Evolutionary conservation across 2,797 vertebrate species (phyloP).

Genomic region (Taenioides sp.): DNA sequence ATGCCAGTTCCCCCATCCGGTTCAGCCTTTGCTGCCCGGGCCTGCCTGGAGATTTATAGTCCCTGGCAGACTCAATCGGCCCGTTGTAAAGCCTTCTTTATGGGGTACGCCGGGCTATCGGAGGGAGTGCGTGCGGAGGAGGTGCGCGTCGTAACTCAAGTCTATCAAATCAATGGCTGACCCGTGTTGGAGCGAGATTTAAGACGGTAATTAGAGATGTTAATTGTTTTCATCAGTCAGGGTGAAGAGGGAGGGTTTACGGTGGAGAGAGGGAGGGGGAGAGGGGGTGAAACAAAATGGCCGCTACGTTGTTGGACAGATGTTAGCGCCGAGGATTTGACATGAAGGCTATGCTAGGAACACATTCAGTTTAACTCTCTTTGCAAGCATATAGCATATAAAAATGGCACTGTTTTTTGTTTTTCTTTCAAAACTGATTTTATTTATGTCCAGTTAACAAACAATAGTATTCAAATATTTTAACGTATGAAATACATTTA

Average conservation of each 20-base stretch:
- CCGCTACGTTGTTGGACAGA: conserved; percentile 26
- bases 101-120: conserved; percentile 53
- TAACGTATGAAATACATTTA: too few relatives aligned
- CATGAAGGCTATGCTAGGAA: too few relatives aligned
- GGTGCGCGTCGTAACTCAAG: conserved; percentile 68
- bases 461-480: too few relatives aligned
- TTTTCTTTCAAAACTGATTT: too few relatives aligned
- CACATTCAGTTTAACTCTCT: not conserved
- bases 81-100: conserved; percentile 70
- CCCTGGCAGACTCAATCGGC: conserved; percentile 61
- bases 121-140: conserved; percentile 18
- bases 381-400: too few relatives aligned
- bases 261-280: not conserved
- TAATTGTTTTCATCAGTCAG: conserved; percentile 80
- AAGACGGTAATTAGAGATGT: conserved; percentile 76
- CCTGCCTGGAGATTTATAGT: conserved; percentile 72
- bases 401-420: too few relatives aligned
- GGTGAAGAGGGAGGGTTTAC: conserved; percentile 23
- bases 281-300: conserved; percentile 18
- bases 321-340: conserved; percentile 17
- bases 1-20: conserved; percentile 35
- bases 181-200: conserved; percentile 73
- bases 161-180: conserved; percentile 71
- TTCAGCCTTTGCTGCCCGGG: conserved; percentile 54
- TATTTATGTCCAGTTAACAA: too few relatives aligned